These are phyloP conservation scores for Oedothorax gibbosus DNA, from an alignment of 1,140 invertebrate species.

Conservation along the genomic window DNA sequence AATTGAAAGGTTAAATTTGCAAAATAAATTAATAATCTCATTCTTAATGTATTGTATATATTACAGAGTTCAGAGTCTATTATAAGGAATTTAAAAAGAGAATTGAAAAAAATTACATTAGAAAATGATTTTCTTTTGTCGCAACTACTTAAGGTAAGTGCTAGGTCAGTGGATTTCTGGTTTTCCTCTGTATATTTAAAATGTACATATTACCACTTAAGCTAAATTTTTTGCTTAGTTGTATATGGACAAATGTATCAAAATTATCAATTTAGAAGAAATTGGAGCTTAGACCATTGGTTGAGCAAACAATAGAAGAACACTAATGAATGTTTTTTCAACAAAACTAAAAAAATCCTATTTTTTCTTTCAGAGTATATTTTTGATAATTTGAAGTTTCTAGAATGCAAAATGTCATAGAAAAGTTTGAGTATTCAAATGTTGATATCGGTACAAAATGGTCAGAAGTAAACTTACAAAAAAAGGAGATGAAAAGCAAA, in stretches of 20 bases:
- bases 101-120: conserved; percentile 11
- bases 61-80: conserved; percentile 5
- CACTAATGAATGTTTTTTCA: not conserved
- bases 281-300: not conserved
- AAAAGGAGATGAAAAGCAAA: too few relatives aligned
- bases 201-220: not conserved
- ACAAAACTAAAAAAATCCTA: too few relatives aligned
- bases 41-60: not conserved
- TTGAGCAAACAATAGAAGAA: not conserved
- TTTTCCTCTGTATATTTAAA: not conserved
- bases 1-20: too few relatives aligned
- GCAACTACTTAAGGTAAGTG: conserved; percentile 14
- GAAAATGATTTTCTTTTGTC: conserved; percentile 31
- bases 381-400: too few relatives aligned
- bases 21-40: too few relatives aligned
- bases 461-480: too few relatives aligned
- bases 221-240: not conserved
- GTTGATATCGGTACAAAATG: too few relatives aligned
- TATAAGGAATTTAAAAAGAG: conserved; percentile 20
- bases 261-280: not conserved
- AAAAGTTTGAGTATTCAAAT: too few relatives aligned
- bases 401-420: too few relatives aligned
- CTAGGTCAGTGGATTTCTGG: too few relatives aligned
- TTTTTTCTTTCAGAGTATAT: too few relatives aligned
- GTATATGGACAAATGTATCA: not conserved